Conservation (phyloP, 1,140 invertebrate genomes). For the Lordiphosa stackelbergi region DNA sequence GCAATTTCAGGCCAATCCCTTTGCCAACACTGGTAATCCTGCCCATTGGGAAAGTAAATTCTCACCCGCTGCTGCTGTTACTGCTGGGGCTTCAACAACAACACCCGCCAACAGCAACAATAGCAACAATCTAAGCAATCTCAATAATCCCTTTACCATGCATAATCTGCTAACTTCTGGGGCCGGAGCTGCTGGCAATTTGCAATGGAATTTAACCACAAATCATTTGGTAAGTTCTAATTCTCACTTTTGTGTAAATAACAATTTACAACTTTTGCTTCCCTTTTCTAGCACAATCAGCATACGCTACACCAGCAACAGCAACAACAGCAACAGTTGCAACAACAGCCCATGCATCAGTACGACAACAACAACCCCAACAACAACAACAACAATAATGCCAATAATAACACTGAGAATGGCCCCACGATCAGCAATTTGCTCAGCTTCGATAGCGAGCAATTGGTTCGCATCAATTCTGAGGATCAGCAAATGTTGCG, state of each 20-base stretch:
- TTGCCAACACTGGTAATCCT: conserved; percentile 36
- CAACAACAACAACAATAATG: conserved; percentile 28
- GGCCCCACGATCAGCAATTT: conserved; percentile 74
- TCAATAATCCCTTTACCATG: conserved; percentile 73
- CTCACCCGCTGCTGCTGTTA: conserved; percentile 37
- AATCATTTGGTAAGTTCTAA: conserved; percentile 55
- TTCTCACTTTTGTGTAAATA: background rate
- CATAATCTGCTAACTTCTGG: conserved; percentile 61
- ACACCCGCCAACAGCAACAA: conserved; percentile 29
- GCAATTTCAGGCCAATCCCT: conserved; percentile 56
- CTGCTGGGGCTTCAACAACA: conserved; percentile 29
- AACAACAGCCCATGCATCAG: conserved; percentile 13
- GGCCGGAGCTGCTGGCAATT: conserved; percentile 29
- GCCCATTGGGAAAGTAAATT: conserved; percentile 67
- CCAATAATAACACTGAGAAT: conserved; percentile 50
- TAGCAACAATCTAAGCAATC: conserved; percentile 65
- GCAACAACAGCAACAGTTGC: conserved; percentile 43
- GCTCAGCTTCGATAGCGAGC: conserved; percentile 78
- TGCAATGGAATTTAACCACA: conserved; percentile 67
- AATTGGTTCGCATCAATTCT: conserved; percentile 77
- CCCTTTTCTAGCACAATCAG: conserved; percentile 41
- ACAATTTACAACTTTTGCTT: background rate
- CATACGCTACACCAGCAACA: conserved; percentile 49
- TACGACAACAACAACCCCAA: conserved; percentile 32
- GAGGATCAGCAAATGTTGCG: conserved; percentile 78